Percentiles rank a stretch among this genome's conserved stretches.
Evolutionary conservation across 2,888 invertebrate species (phyloP).

Genomic region (Drosophila neonasuta): DNA sequence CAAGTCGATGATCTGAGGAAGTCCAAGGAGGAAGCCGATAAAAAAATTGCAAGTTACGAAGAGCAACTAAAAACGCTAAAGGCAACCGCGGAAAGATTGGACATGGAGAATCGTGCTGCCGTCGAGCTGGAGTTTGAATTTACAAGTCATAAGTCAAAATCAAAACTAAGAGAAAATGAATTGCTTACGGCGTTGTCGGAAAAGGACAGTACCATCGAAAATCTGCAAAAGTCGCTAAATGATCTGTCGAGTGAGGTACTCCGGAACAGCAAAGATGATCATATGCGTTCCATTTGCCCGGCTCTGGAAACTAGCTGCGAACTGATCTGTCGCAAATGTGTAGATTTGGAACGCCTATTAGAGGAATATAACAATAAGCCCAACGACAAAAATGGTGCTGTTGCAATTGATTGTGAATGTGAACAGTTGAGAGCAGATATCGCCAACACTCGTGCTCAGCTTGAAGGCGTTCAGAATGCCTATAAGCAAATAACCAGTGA

Average conservation of each 20-base stretch:
- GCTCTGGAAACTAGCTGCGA: constrained; percentile 50
- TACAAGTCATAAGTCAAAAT: constrained; percentile 83
- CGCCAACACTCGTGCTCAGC: constrained; percentile 45
- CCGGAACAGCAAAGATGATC: constrained; percentile 69
- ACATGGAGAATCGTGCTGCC: constrained; percentile 76
- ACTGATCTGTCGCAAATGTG: constrained; percentile 68
- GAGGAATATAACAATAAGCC: constrained; percentile 52
- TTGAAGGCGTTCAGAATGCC: constrained; percentile 62
- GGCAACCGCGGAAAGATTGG: constrained; percentile 61
- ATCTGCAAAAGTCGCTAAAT: constrained; percentile 62
- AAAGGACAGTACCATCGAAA: constrained; percentile 64
- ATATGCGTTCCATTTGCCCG: constrained; percentile 64
- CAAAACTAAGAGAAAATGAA: constrained; percentile 84
- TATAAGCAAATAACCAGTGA: constrained; percentile 55
- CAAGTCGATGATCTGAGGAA: constrained; percentile 52
- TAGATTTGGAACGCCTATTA: constrained; percentile 64
- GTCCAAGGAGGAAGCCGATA: constrained; percentile 74
- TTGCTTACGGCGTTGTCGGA: constrained; percentile 83
- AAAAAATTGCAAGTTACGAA: constrained; percentile 83
- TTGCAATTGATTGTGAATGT: constrained; percentile 53
- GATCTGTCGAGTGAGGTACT: constrained; percentile 59
- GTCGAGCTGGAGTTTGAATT: constrained; percentile 83
- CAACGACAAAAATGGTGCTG: neutral
- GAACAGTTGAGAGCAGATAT: constrained; percentile 67
- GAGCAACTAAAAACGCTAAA: constrained; percentile 76